Base-by-base conservation (phyloP, 2,888 invertebrate genomes). In the Merodon equestris region DNA sequence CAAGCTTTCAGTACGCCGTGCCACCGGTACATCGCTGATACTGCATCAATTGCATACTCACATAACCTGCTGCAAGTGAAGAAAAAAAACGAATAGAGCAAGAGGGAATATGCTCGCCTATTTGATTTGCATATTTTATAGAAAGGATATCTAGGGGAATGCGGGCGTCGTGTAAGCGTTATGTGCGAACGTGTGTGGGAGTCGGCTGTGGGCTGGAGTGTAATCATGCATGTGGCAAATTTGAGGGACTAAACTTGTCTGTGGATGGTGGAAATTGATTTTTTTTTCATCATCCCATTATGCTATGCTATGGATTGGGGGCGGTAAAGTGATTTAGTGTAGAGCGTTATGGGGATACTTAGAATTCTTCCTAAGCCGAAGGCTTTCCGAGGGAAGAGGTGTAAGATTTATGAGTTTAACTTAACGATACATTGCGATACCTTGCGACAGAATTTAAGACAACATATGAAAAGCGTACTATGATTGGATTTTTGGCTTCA, bases 71-170 rank as follows among this genome's bases (percentile, higher is more conserved):
- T 40, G 40, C 60, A 66, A 40, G 50, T 61, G 44, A 12, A 12
- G 38, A 50, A 40, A 3, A 40, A 9, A 40, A 40, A 2, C 44
- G 60, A 60, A 4, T 4, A 56, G 44, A 71, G 76, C 56, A 76
- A 72, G 53, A 36, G 3, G 50, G 9, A 13, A 44, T 74, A 58
- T 15, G 60, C 40, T 72, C 57, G 56, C 50, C 67, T 66, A 72
- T 72, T 77, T 61, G 61, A 77, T 77, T 77, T 66, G 60, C 76
- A 77, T 77, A 77, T 61, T 66, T 57, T 53, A 10, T 19, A 19
- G 44, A 42, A 73, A 73, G 67, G 67, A 73, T 67, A 40, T 63
- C 3, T 27, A 7, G 27, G 27, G 7, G 27, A 27, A 27, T 27
- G 27, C 7, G 7, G 7, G 27, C 27, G 27, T 27, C 7, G 27